phyloP scores from a whole-genome alignment of 2,888 invertebrate species.

The Branchipolynoe longqiensis region DNA sequence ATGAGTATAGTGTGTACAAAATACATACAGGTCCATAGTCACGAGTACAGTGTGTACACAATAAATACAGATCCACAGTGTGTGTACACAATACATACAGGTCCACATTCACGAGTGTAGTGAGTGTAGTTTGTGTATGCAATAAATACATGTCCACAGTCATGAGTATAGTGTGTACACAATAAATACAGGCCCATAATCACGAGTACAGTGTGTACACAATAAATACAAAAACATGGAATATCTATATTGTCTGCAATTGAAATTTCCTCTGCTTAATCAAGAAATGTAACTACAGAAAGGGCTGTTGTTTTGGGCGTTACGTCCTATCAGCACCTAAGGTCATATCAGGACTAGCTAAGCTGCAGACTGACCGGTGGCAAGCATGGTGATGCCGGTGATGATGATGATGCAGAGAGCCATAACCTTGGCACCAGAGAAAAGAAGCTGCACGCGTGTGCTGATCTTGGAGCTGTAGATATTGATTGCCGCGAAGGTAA shows the following conservation, averaged over 20 bases:
- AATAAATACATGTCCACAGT: no score
- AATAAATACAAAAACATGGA: neutral
- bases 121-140: no score
- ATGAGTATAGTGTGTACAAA: no score
- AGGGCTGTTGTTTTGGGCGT: neutral
- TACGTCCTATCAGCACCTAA: neutral
- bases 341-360: no score
- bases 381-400: slow-evolving; percentile 61
- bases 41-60: no score
- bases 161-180: no score
- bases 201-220: no score
- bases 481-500: slow-evolving; percentile 60
- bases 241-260: neutral
- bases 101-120: no score
- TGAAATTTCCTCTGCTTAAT: neutral
- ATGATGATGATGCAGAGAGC: slow-evolving; percentile 61
- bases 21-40: no score
- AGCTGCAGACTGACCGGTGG: slow-evolving; percentile 53
- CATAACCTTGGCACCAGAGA: slow-evolving; percentile 61
- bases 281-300: neutral
- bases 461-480: slow-evolving; percentile 59
- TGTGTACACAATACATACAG: no score
- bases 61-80: no score
- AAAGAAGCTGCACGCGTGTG: slow-evolving; percentile 56
- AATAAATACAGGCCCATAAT: no score